Conservation (phyloP, 2,888 invertebrate genomes). For the Atrina japonica region DNA sequence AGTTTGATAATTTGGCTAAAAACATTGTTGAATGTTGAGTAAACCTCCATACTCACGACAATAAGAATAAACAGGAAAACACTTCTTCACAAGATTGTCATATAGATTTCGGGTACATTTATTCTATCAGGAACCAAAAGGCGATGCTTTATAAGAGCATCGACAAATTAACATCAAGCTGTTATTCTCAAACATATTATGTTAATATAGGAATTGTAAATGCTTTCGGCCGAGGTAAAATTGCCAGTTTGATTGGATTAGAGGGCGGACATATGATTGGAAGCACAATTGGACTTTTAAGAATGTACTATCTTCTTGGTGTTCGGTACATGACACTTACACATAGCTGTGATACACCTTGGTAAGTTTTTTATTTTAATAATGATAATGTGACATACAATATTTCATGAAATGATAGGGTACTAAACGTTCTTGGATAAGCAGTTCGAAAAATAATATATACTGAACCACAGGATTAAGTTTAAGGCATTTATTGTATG, state of each 20-base stretch:
- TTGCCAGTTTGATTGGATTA: conserved; percentile 94
- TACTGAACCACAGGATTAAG: neutral
- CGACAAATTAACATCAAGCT: too few species aligned
- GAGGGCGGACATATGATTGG: conserved; percentile 94
- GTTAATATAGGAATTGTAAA: conserved; percentile 85
- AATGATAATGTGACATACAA: too few species aligned
- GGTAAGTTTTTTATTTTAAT: conserved; percentile 86
- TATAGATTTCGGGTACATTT: too few species aligned
- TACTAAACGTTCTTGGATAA: neutral
- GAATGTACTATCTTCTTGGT: conserved; percentile 92
- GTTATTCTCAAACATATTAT: neutral
- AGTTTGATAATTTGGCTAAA: too few species aligned
- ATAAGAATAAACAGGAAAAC: too few species aligned
- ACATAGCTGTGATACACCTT: conserved; percentile 93
- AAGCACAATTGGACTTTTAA: conserved; percentile 89
- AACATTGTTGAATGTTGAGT: too few species aligned
- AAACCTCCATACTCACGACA: too few species aligned
- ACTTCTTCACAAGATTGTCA: too few species aligned
- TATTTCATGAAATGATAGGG: neutral
- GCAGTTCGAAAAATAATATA: too few species aligned
- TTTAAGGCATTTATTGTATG: too few species aligned
- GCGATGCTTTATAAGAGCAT: too few species aligned
- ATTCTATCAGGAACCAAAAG: too few species aligned
- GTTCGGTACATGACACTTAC: conserved; percentile 92
- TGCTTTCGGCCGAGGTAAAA: conserved; percentile 86